phyloP scores from a whole-genome alignment of 2,113 vertebrate genomes.

The Oncorhynchus tshawytscha region DNA sequence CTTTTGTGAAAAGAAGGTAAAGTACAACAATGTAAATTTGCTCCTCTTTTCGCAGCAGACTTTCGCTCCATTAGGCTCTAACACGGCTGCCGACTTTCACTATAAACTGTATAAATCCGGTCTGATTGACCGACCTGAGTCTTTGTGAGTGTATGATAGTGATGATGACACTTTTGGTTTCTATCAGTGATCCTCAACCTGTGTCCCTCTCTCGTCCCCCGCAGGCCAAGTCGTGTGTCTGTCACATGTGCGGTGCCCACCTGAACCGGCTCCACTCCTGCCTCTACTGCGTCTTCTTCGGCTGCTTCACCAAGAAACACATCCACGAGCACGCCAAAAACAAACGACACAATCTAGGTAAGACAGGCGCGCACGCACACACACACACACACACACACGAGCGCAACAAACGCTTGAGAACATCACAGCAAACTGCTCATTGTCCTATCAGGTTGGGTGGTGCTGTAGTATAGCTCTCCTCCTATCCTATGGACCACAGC shows the following conservation, averaged over 20 bases:
- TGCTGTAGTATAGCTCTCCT: no score
- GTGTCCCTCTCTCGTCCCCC: slow-evolving; percentile 1
- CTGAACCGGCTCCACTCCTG: slow-evolving; percentile 98
- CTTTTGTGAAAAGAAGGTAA: no score
- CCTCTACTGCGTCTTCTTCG: slow-evolving; percentile 98
- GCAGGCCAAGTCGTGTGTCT: slow-evolving; percentile 76
- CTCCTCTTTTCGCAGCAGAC: no score
- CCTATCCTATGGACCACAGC: no score
- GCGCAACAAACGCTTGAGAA: slow-evolving; percentile 60
- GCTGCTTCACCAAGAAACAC: slow-evolving; percentile 98
- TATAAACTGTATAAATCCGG: neutral
- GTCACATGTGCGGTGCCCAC: slow-evolving; percentile 76
- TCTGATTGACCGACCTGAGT: no score
- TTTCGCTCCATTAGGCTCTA: no score
- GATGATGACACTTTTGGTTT: no score
- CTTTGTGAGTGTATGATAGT: no score
- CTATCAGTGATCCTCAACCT: neutral
- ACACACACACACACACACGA: slow-evolving; percentile 53
- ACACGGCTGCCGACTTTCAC: neutral
- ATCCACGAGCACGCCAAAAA: slow-evolving; percentile 98
- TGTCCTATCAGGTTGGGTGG: no score
- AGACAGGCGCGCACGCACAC: slow-evolving; percentile 55
- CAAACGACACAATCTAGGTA: slow-evolving; percentile 98
- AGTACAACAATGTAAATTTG: no score
- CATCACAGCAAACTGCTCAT: no score